Percentiles rank a stretch among this genome's conserved stretches.
These are phyloP conservation scores for Anguilla marmorata DNA, from an alignment of 2,797 vertebrate genomes.

Conservation along the genomic window DNA sequence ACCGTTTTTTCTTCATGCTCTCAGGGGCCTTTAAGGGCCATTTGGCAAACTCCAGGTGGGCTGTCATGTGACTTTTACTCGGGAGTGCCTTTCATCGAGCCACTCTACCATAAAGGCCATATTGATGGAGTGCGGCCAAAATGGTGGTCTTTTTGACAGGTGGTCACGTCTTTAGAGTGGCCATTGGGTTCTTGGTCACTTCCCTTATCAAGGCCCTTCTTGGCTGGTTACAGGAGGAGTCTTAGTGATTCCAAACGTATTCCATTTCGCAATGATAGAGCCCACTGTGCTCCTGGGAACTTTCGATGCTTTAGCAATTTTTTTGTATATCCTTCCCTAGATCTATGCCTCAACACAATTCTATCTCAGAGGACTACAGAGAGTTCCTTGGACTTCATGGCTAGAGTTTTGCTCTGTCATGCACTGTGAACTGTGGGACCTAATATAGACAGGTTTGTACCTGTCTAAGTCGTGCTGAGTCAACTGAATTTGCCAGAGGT, in stretches of 20 bases:
- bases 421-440: neutral
- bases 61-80: too few species aligned
- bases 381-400: neutral
- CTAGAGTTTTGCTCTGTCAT: neutral
- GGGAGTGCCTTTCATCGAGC: too few species aligned
- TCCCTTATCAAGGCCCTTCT: neutral
- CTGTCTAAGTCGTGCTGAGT: neutral
- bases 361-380: neutral
- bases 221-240: neutral
- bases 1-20: too few species aligned
- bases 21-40: too few species aligned
- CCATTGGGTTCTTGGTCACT: constrained; percentile 7
- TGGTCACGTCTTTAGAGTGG: neutral
- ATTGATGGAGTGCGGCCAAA: too few species aligned
- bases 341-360: neutral
- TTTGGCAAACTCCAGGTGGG: too few species aligned
- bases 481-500: neutral
- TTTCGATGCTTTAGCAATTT: too few species aligned
- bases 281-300: too few species aligned
- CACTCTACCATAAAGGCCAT: too few species aligned
- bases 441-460: neutral
- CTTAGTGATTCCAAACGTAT: neutral
- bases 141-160: too few species aligned
- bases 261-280: neutral
- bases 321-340: too few species aligned